Conservation (phyloP, 23 tunicate genomes). For the Styela plicata region DNA sequence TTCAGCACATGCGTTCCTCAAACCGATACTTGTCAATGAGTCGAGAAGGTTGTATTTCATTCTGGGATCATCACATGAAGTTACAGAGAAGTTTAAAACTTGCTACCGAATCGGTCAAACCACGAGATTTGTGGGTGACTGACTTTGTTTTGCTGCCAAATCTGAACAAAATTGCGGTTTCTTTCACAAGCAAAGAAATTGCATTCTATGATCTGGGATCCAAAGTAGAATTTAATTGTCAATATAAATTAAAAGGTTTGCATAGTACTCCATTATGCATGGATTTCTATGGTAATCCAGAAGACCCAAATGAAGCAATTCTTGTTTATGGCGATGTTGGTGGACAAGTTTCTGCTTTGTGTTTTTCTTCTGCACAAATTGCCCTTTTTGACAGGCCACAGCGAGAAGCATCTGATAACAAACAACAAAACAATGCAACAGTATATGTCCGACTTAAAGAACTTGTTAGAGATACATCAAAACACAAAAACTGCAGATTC, state of each 20-base stretch:
- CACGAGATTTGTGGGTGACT: slow-evolving; percentile 94
- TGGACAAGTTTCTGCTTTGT: slow-evolving; percentile 68
- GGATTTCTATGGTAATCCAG: slow-evolving; percentile 78
- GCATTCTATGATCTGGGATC: slow-evolving; percentile 83
- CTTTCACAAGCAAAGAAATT: slow-evolving; percentile 95
- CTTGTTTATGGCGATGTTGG: slow-evolving; percentile 85
- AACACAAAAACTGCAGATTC: slow-evolving; percentile 73
- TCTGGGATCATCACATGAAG: slow-evolving; percentile 88
- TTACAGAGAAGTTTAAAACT: slow-evolving; percentile 53
- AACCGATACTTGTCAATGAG: slow-evolving; percentile 79
- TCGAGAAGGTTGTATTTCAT: slow-evolving; percentile 85
- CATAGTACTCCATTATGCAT: slow-evolving; percentile 80
- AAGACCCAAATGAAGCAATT: slow-evolving; percentile 72
- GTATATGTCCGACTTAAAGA: slow-evolving; percentile 70
- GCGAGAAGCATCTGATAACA: slow-evolving; percentile 54
- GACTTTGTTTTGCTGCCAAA: slow-evolving; percentile 73
- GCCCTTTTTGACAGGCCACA: slow-evolving; percentile 69
- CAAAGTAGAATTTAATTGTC: slow-evolving; percentile 89
- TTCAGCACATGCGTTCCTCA: slow-evolving; percentile 50
- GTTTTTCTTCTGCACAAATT: slow-evolving; percentile 85
- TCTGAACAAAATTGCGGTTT: slow-evolving; percentile 88
- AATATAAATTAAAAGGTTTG: slow-evolving; percentile 81
- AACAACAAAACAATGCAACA: slow-evolving; percentile 71
- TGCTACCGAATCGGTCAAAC: slow-evolving; percentile 64
- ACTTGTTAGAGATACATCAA: slow-evolving; percentile 51